phyloP scores from a whole-genome alignment of 2,113 vertebrate genomes.

The Mola mola region DNA sequence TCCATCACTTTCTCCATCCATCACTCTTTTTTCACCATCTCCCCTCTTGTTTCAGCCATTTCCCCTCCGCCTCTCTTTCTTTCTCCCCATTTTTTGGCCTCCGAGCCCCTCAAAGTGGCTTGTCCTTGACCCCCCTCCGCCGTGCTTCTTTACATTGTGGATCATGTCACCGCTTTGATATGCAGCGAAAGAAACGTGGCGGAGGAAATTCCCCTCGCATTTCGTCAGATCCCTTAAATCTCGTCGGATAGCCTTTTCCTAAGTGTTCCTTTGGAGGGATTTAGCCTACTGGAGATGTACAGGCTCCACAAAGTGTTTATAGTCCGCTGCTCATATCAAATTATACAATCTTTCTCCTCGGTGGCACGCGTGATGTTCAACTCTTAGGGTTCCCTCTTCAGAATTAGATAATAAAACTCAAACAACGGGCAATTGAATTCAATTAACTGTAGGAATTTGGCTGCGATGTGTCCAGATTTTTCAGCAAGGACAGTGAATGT shows the following conservation, averaged over 20 bases:
- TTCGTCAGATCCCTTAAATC: slow-evolving; percentile 46
- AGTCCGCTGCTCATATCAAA: slow-evolving; percentile 22
- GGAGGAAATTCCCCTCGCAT: slow-evolving; percentile 26
- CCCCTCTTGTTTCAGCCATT: slow-evolving; percentile 43
- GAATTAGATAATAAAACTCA: slow-evolving; percentile 3
- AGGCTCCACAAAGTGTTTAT: slow-evolving; percentile 28
- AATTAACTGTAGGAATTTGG: background rate
- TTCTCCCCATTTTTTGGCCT: slow-evolving; percentile 35
- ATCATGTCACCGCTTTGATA: slow-evolving; percentile 48
- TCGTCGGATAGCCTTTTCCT: slow-evolving; percentile 18
- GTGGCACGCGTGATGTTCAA: background rate
- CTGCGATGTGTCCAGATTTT: slow-evolving; percentile 22
- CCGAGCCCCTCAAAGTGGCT: slow-evolving; percentile 23
- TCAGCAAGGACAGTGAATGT: slow-evolving; percentile 14
- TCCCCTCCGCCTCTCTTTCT: slow-evolving; percentile 39
- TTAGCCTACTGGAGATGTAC: slow-evolving; percentile 29
- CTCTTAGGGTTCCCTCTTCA: background rate
- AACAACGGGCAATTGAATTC: background rate
- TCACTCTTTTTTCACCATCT: slow-evolving; percentile 46
- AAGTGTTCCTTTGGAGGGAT: slow-evolving; percentile 40
- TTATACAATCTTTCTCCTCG: slow-evolving; percentile 2
- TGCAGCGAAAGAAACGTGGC: slow-evolving; percentile 38
- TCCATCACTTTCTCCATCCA: slow-evolving; percentile 53
- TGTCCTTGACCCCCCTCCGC: slow-evolving; percentile 1
- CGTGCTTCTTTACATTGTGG: slow-evolving; percentile 42